Conservation (phyloP, 1,140 invertebrate species). For the Conus betulinus region DNA sequence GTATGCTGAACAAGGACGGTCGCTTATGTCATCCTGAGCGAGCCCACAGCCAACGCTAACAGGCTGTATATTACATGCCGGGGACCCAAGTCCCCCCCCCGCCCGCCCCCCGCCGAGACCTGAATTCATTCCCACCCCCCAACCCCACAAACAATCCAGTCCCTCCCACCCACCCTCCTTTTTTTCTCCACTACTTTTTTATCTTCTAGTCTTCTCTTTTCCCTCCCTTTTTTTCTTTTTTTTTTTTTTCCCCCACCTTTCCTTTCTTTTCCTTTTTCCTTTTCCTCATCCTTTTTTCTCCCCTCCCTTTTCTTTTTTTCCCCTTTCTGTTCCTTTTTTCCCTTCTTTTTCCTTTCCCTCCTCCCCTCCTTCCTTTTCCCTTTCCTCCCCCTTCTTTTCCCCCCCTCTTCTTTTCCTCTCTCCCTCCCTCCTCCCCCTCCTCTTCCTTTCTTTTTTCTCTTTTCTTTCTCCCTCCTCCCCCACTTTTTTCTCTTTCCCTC, state of each 20-base stretch:
- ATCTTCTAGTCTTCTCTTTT: too few relatives aligned
- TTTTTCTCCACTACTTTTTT: too few relatives aligned
- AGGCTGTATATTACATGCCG: too few relatives aligned
- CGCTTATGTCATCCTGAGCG: neutral
- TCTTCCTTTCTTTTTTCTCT: neutral
- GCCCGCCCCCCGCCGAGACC: too few relatives aligned
- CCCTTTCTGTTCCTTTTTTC: neutral
- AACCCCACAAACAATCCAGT: too few relatives aligned
- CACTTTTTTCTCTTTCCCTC: too few relatives aligned
- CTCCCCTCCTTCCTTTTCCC: neutral
- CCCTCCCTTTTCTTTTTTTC: neutral
- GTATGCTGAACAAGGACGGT: neutral
- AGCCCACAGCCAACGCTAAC: neutral
- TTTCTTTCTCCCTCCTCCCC: neutral
- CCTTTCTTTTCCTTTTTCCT: neutral
- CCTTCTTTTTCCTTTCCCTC: neutral
- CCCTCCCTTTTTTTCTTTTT: too few relatives aligned
- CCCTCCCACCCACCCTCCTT: too few relatives aligned
- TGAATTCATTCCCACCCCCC: too few relatives aligned
- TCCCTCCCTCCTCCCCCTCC: neutral
- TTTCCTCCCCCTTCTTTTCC: neutral
- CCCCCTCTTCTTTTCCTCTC: neutral
- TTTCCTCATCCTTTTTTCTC: neutral
- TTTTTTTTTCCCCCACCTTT: too few relatives aligned
- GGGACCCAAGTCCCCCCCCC: too few relatives aligned